A percentile compares a stretch with the other conserved stretches of the same genome.
phyloP scores from a whole-genome alignment of 2,113 vertebrate species.

The Ahaetulla prasina region DNA sequence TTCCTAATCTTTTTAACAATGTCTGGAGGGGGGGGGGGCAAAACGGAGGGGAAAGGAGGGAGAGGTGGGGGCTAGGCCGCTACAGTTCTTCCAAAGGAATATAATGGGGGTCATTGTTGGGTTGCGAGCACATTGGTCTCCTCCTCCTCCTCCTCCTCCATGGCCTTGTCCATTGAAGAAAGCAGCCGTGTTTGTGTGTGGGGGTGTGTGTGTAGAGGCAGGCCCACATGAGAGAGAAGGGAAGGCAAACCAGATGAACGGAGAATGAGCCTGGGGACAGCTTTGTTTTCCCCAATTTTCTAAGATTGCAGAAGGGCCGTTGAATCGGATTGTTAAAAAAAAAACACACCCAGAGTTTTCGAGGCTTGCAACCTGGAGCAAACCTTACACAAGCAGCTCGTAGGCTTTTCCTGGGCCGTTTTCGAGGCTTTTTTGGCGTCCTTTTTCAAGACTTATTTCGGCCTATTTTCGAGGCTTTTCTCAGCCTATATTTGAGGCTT shows the following conservation, averaged over 20 bases:
- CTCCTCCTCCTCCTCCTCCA: neutral
- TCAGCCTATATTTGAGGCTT: too few species aligned
- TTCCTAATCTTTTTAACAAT: neutral
- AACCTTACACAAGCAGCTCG: neutral
- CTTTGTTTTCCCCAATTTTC: neutral
- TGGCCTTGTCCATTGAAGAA: neutral
- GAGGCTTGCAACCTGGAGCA: neutral
- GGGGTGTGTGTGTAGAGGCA: rapidly evolving
- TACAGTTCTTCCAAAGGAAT: neutral
- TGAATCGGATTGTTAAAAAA: too few species aligned
- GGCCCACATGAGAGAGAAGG: neutral
- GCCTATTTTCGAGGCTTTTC: too few species aligned
- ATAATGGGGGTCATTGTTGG: neutral
- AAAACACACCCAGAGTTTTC: too few species aligned
- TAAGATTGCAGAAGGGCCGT: neutral
- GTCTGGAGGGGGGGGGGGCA: neutral
- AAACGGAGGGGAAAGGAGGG: too few species aligned
- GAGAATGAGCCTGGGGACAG: too few species aligned
- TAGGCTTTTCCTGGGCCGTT: too few species aligned
- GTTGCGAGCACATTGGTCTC: neutral
- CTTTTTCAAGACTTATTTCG: too few species aligned
- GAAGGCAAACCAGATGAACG: neutral
- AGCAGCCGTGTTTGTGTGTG: neutral
- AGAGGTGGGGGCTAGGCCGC: neutral
- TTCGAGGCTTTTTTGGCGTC: too few species aligned